Conservation (phyloP, 2,797 vertebrate species). For the Discoglossus pictus region DNA sequence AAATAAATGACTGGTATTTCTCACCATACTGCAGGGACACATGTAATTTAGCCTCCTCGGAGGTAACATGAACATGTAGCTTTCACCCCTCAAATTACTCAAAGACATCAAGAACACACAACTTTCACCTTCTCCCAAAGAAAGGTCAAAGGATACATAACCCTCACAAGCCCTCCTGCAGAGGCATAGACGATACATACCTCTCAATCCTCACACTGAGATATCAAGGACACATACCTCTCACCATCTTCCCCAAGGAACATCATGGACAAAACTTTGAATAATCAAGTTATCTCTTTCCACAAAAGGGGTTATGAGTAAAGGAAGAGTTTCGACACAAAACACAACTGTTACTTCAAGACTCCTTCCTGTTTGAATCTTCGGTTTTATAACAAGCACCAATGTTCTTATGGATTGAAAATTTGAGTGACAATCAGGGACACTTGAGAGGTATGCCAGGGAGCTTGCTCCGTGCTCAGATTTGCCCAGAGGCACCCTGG, state of each 20-base stretch:
- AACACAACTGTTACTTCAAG: conserved; percentile 50
- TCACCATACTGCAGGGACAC: conserved; percentile 28
- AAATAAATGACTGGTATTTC: conserved; percentile 22
- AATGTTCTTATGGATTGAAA: conserved; percentile 52
- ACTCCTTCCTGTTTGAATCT: conserved; percentile 51
- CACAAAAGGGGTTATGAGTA: conserved; percentile 52
- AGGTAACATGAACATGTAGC: conserved; percentile 29
- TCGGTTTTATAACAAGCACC: conserved; percentile 53
- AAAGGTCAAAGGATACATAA: conserved; percentile 29
- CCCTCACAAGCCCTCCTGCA: conserved; percentile 23
- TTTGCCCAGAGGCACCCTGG: conserved; percentile 80
- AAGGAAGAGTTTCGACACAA: conserved; percentile 53
- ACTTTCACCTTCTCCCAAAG: conserved; percentile 27
- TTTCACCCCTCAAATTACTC: conserved; percentile 42
- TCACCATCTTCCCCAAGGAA: conserved; percentile 50
- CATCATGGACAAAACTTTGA: conserved; percentile 52
- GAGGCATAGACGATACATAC: conserved; percentile 39
- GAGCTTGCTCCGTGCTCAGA: conserved; percentile 80
- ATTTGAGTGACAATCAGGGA: conserved; percentile 53
- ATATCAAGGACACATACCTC: conserved; percentile 64
- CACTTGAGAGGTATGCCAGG: conserved; percentile 69
- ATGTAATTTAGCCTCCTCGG: conserved; percentile 20
- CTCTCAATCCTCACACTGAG: conserved; percentile 75
- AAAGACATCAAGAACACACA: conserved; percentile 40
- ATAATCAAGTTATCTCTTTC: conserved; percentile 54